A percentile compares a stretch with the other conserved stretches of the same genome.
phyloP scores from a whole-genome alignment of 2,113 vertebrate species.

The Pituophis catenifer region DNA sequence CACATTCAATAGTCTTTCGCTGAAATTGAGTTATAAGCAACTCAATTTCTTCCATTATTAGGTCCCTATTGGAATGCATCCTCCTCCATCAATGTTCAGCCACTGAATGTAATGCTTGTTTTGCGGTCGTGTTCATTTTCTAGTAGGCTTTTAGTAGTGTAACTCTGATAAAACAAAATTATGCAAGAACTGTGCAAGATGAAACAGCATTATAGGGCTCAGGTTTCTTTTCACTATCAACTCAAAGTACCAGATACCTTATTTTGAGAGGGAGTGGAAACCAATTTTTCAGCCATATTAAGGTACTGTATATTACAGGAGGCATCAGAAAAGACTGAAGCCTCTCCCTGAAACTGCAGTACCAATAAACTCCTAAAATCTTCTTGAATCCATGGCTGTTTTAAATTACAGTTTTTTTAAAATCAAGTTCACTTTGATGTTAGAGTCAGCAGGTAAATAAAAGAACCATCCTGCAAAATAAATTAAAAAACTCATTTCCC shows the following conservation, averaged over 20 bases:
- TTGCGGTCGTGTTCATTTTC: not conserved
- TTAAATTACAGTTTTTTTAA: not conserved
- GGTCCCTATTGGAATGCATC: not conserved
- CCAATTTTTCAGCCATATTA: not conserved
- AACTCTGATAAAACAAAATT: not conserved
- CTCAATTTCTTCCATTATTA: not conserved
- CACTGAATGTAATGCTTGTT: not conserved
- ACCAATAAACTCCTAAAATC: not conserved
- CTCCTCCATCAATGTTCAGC: not conserved
- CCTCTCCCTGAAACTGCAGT: not conserved
- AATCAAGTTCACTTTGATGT: not conserved
- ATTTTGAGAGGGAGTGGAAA: not conserved
- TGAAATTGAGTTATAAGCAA: not conserved
- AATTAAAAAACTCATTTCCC: not conserved
- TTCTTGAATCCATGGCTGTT: not conserved
- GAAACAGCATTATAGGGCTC: not conserved
- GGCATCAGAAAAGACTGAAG: not conserved
- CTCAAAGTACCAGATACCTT: not conserved
- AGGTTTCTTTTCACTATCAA: not conserved
- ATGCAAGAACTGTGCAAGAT: not conserved
- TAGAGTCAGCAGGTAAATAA: not conserved
- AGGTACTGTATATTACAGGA: not conserved
- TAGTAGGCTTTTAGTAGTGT: not conserved
- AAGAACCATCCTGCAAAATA: not conserved
- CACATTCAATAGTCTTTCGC: not conserved